Percentiles rank a stretch among this genome's conserved stretches.
phyloP scores from a whole-genome alignment of 1,140 invertebrate genomes.

The Triops longicaudatus region DNA sequence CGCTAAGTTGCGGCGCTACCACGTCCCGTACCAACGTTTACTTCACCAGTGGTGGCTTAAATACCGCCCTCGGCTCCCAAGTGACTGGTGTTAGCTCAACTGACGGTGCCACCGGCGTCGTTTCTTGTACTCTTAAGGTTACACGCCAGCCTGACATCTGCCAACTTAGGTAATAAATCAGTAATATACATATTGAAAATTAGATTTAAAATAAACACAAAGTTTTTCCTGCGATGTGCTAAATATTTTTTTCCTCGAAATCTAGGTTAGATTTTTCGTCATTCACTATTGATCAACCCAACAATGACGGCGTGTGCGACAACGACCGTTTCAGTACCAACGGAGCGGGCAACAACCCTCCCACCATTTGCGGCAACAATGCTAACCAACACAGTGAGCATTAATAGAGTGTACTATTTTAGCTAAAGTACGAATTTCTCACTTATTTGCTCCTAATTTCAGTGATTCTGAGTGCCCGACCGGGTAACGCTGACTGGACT shows the following conservation, averaged over 20 bases:
- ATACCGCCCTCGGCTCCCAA: background rate
- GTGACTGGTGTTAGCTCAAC: background rate
- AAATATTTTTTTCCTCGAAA: no score
- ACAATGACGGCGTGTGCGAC: constrained; percentile 58
- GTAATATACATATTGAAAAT: background rate
- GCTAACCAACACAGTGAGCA: constrained; percentile 59
- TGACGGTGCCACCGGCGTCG: background rate
- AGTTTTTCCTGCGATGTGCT: constrained; percentile 30
- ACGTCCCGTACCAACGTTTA: constrained; percentile 70
- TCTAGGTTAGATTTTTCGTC: constrained; percentile 61
- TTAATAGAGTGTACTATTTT: background rate
- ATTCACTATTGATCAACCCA: constrained; percentile 59
- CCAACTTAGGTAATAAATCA: constrained; percentile 57
- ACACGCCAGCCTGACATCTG: constrained; percentile 57
- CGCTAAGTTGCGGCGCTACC: constrained; percentile 61
- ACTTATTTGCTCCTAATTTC: background rate
- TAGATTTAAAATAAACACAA: background rate
- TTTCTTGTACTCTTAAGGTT: background rate
- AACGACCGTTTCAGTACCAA: constrained; percentile 59
- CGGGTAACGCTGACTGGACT: background rate
- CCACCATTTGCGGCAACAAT: constrained; percentile 68
- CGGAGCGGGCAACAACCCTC: constrained; percentile 55
- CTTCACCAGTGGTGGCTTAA: constrained; percentile 51
- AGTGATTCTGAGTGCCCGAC: background rate
- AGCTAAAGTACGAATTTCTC: no score